These are phyloP conservation scores for Keiferia lycopersicella DNA, from an alignment of 2,888 invertebrate species.

Conservation along the genomic window DNA sequence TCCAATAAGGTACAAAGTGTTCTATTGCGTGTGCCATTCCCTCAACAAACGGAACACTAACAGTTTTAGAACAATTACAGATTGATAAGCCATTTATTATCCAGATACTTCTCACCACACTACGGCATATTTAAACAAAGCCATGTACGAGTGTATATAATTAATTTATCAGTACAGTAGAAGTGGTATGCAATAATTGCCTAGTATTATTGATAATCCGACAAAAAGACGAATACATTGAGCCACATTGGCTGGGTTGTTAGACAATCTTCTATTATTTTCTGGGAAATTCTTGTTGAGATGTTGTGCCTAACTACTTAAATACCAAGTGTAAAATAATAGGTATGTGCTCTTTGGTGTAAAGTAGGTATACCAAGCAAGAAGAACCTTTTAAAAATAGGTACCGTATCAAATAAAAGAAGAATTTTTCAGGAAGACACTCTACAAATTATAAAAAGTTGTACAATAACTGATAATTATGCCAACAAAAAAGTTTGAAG, in stretches of 20 bases:
- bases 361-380: no score
- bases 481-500: no score
- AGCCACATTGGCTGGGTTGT: not conserved
- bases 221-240: slow-evolving; percentile 12
- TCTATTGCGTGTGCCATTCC: not conserved
- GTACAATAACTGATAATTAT: no score
- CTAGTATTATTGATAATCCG: slow-evolving; percentile 10
- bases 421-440: no score
- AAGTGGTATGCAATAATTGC: not conserved
- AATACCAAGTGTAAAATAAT: no score
- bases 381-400: no score
- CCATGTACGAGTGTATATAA: not conserved
- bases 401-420: no score
- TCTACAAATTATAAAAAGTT: no score
- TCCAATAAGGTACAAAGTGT: not conserved
- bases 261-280: slow-evolving; percentile 12
- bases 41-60: slow-evolving; percentile 18
- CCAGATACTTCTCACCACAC: slow-evolving; percentile 16
- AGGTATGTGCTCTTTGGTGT: no score
- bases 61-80: slow-evolving; percentile 20
- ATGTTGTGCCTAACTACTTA: not conserved
- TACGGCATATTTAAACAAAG: slow-evolving; percentile 9
- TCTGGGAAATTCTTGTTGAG: slow-evolving; percentile 12
- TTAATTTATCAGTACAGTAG: slow-evolving; percentile 1
- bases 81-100: slow-evolving; percentile 16